Conservation (phyloP, 2,113 vertebrate species). For the Siphamia tubifer region DNA sequence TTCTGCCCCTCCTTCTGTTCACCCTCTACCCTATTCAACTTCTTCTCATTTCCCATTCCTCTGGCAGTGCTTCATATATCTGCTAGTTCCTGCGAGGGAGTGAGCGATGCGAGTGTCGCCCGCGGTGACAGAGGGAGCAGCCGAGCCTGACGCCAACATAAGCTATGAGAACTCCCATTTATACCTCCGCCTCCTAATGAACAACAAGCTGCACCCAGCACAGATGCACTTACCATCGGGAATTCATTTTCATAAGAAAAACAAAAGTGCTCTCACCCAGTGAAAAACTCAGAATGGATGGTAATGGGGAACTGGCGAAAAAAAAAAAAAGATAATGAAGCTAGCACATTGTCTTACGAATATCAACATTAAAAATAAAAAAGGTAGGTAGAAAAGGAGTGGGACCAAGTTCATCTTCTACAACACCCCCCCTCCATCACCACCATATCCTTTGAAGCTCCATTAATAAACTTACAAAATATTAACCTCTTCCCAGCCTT, state of each 20-base stretch:
- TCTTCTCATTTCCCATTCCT: slow-evolving; percentile 23
- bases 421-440: too few species aligned
- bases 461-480: too few species aligned
- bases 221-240: slow-evolving; percentile 61
- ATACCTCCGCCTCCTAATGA: slow-evolving; percentile 72
- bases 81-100: slow-evolving; percentile 58
- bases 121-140: slow-evolving; percentile 65
- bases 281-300: slow-evolving; percentile 51
- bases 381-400: too few species aligned
- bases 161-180: slow-evolving; percentile 73
- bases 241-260: slow-evolving; percentile 65
- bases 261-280: slow-evolving; percentile 59
- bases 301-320: slow-evolving; percentile 51
- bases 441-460: too few species aligned
- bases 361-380: too few species aligned
- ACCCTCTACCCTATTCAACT: background rate
- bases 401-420: too few species aligned
- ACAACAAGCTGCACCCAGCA: slow-evolving; percentile 60
- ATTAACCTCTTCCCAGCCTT: too few species aligned
- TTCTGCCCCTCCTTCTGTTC: background rate
- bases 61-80: slow-evolving; percentile 62
- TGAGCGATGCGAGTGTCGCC: slow-evolving; percentile 71
- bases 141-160: slow-evolving; percentile 74
- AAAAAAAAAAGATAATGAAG: background rate
- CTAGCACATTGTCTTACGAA: too few species aligned